These are phyloP conservation scores for Xanthorhoe designata DNA, from an alignment of 2,888 invertebrate genomes.

Conservation along the genomic window DNA sequence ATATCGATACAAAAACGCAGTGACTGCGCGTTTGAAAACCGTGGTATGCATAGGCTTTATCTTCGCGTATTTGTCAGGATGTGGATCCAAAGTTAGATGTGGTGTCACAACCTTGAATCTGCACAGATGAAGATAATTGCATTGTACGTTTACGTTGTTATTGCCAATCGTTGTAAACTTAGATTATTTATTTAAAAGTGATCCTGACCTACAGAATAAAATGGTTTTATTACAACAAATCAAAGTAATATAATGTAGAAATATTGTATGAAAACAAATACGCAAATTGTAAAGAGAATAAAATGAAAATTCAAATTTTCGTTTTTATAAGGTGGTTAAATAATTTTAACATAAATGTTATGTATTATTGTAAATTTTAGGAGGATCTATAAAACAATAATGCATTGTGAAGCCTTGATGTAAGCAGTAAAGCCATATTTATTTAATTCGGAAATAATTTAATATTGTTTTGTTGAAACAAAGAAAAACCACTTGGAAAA, in stretches of 20 bases:
- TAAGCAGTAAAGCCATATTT: no score
- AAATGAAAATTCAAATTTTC: background rate
- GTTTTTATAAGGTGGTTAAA: background rate
- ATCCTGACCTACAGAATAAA: constrained; percentile 31
- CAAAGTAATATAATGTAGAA: constrained; percentile 2
- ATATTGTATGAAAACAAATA: background rate
- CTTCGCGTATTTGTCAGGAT: constrained; percentile 52
- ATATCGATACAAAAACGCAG: no score
- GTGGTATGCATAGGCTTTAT: no score
- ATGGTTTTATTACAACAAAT: constrained; percentile 6
- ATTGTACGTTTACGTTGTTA: constrained; percentile 37
- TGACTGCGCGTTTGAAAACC: no score
- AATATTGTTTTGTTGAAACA: no score
- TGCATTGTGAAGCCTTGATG: no score
- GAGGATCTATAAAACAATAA: no score
- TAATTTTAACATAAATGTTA: no score
- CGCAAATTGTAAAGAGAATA: background rate
- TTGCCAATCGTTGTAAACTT: constrained; percentile 33
- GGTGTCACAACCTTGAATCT: constrained; percentile 59
- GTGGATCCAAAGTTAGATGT: constrained; percentile 32
- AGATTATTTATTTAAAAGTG: constrained; percentile 22
- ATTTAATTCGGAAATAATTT: no score
- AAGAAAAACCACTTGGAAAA: no score
- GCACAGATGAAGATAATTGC: constrained; percentile 34
- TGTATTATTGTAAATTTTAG: no score